Evolutionary conservation across 2,797 vertebrate species (phyloP).

Genomic region (Anisognathus igniventris): DNA sequence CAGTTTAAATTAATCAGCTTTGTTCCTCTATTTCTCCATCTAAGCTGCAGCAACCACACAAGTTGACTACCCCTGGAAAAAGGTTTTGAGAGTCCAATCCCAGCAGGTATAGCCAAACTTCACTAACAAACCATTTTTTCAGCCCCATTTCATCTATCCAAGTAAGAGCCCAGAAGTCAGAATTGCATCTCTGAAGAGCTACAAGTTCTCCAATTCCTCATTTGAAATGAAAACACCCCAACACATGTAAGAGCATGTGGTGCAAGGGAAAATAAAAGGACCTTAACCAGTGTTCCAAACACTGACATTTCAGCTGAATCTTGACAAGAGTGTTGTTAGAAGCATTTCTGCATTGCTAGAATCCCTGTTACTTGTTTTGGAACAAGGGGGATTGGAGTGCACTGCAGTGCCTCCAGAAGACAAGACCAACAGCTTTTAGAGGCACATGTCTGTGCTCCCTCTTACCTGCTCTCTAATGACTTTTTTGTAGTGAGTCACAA

Average conservation of each 20-base stretch:
- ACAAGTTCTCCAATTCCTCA: neutral
- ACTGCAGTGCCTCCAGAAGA: fast-evolving
- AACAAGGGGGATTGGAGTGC: fast-evolving
- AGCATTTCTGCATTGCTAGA: neutral
- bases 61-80: neutral
- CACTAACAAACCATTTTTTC: neutral
- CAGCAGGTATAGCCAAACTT: neutral
- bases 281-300: neutral
- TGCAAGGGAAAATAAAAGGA: neutral
- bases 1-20: neutral
- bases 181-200: fast-evolving
- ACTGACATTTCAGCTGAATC: neutral
- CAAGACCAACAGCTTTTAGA: neutral
- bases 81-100: neutral
- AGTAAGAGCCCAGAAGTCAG: neutral
- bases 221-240: neutral
- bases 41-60: neutral
- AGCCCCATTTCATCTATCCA: neutral
- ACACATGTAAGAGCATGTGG: too few species aligned
- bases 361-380: neutral
- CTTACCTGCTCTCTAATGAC: constrained; percentile 94
- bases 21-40: neutral
- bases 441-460: fast-evolving
- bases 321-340: neutral
- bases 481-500: constrained; percentile 96